These are phyloP conservation scores for Rhodinocichla rosea DNA, from an alignment of 2,113 vertebrate genomes.

Conservation along the genomic window DNA sequence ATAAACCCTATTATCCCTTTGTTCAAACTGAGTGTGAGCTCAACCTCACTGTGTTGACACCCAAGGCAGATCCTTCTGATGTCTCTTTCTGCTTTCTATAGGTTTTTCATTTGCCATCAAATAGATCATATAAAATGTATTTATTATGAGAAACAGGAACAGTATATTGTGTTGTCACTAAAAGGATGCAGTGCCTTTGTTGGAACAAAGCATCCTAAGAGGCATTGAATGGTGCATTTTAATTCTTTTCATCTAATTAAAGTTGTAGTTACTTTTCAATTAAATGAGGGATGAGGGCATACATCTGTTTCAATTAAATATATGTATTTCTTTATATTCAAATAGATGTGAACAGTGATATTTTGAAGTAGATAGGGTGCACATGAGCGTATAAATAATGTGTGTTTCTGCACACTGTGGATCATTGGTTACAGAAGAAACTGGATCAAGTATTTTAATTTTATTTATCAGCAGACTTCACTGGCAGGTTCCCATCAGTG, in stretches of 20 bases:
- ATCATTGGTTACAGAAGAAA: neutral
- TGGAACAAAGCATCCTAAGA: conserved; percentile 8
- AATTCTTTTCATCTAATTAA: conserved; percentile 13
- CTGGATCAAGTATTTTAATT: neutral
- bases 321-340: neutral
- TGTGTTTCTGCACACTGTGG: neutral
- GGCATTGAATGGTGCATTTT: neutral
- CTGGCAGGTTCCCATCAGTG: neutral
- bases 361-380: neutral
- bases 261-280: neutral
- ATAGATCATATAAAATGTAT: neutral
- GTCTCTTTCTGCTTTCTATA: neutral
- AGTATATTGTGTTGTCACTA: neutral
- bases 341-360: neutral
- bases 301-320: conserved; percentile 1
- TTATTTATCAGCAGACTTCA: neutral
- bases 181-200: neutral
- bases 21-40: neutral
- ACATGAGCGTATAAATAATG: neutral
- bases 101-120: neutral
- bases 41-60: neutral
- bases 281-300: neutral
- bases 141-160: neutral
- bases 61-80: neutral
- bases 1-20: neutral